phyloP scores from a whole-genome alignment of 1,140 invertebrate genomes.

The Saxidomus purpurata region DNA sequence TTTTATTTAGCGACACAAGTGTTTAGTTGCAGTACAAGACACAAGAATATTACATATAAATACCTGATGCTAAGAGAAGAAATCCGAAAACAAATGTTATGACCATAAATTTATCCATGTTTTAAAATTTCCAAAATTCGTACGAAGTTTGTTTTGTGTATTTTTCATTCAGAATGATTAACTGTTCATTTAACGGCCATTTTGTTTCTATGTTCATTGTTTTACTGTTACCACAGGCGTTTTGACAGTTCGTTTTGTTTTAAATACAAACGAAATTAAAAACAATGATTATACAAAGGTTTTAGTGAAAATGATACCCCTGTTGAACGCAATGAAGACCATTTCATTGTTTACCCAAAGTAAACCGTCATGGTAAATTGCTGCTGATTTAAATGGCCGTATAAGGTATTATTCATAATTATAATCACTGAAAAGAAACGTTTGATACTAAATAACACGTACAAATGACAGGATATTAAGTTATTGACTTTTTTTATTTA shows the following conservation, averaged over 20 bases:
- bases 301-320: background rate
- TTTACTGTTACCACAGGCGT: slow-evolving; percentile 8
- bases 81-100: background rate
- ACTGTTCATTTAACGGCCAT: background rate
- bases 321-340: background rate
- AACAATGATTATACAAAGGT: background rate
- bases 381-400: background rate
- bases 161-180: background rate
- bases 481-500: too few species aligned
- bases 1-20: too few species aligned
- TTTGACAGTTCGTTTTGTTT: background rate
- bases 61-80: background rate
- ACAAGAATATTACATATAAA: background rate
- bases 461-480: too few species aligned
- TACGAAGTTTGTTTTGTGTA: background rate
- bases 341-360: background rate
- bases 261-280: background rate
- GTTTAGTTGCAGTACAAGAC: too few species aligned
- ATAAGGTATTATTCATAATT: too few species aligned
- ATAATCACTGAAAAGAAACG: too few species aligned
- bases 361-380: background rate
- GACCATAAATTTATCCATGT: background rate
- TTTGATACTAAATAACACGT: too few species aligned
- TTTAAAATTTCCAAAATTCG: background rate
- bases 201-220: slow-evolving; percentile 20